Percentiles rank a stretch among this genome's conserved stretches.
phyloP scores from a whole-genome alignment of 2,888 invertebrate species.

The Leucozona laternaria region DNA sequence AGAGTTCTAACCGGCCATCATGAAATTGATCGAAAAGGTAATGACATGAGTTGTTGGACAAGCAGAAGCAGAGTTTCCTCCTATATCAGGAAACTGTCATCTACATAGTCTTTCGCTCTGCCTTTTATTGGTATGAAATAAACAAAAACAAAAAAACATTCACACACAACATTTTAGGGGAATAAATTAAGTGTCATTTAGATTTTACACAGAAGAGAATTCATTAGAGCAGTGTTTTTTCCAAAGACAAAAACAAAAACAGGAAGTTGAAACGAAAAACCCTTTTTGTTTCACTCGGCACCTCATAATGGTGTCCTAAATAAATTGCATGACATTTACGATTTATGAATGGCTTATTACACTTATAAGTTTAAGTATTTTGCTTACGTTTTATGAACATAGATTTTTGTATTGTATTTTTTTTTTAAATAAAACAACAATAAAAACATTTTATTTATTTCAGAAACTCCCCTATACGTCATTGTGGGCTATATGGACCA shows the following conservation, averaged over 20 bases:
- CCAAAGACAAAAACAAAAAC: neutral
- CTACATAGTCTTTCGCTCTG: neutral
- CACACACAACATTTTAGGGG: slow-evolving; percentile 19
- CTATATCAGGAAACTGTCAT: slow-evolving; percentile 12
- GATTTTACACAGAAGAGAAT: slow-evolving; percentile 57
- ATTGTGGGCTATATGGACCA: slow-evolving; percentile 21
- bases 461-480: neutral
- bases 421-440: neutral
- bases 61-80: slow-evolving; percentile 28
- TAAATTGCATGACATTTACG: slow-evolving; percentile 69
- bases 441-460: slow-evolving; percentile 12
- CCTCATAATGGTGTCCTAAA: slow-evolving; percentile 68
- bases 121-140: neutral
- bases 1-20: neutral
- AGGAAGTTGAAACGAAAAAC: neutral
- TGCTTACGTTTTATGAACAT: slow-evolving; percentile 33
- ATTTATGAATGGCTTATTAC: slow-evolving; percentile 69
- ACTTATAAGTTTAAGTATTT: slow-evolving; percentile 59
- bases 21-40: slow-evolving; percentile 31
- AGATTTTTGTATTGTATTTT: slow-evolving; percentile 38
- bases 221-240: slow-evolving; percentile 49
- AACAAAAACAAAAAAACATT: neutral
- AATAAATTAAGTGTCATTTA: slow-evolving; percentile 66
- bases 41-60: slow-evolving; percentile 27
- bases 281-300: slow-evolving; percentile 46